These are phyloP conservation scores for Meleagris gallopavo DNA, from an alignment of 2,113 vertebrate species.

Conservation along the genomic window DNA sequence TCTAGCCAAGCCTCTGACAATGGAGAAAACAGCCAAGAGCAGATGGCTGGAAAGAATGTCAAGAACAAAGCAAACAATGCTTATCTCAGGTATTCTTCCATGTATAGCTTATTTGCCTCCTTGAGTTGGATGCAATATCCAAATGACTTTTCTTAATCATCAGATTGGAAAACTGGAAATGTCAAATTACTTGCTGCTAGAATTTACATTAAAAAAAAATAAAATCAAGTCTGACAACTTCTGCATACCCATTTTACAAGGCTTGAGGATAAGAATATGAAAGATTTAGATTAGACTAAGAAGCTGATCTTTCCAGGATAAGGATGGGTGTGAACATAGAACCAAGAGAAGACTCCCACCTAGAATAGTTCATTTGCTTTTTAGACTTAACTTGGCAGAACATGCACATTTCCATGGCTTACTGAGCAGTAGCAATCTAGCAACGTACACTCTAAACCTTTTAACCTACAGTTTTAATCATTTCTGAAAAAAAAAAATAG, in stretches of 20 bases:
- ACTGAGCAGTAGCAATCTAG: not conserved
- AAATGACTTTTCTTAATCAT: not conserved
- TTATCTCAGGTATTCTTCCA: not conserved
- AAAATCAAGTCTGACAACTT: not conserved
- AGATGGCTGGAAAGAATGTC: not conserved
- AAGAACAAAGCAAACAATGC: not conserved
- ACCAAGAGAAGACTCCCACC: not conserved
- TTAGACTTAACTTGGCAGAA: not conserved
- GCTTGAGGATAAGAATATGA: not conserved
- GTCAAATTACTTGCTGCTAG: not conserved
- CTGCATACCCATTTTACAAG: not conserved
- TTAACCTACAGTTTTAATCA: not conserved
- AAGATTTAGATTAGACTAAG: not conserved
- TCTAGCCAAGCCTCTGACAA: not conserved
- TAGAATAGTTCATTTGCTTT: not conserved
- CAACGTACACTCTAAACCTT: not conserved
- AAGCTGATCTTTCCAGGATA: not conserved
- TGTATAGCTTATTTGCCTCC: not conserved
- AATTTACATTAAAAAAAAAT: not conserved
- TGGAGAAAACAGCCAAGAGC: not conserved
- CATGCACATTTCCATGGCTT: not conserved
- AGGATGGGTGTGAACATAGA: not conserved
- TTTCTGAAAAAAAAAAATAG: rapidly evolving
- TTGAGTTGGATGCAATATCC: not conserved
- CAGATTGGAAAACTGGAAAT: not conserved